These are phyloP conservation scores for Branchipolynoe longqiensis DNA, from an alignment of 2,888 invertebrate species.

Conservation along the genomic window DNA sequence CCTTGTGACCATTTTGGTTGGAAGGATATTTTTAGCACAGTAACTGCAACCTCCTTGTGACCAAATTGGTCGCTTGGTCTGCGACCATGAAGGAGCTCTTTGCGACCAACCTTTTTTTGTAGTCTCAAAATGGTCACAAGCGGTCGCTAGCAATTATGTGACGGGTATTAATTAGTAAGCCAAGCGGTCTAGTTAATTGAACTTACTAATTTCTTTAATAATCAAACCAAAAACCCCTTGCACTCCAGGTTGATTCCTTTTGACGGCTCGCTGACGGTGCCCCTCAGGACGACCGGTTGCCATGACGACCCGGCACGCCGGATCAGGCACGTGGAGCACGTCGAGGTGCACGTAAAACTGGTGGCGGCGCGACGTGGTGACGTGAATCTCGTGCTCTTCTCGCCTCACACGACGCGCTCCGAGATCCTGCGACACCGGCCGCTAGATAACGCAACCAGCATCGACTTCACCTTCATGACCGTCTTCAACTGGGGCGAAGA, in stretches of 20 bases:
- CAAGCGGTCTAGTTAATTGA: no score
- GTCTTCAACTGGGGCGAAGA: slow-evolving; percentile 79
- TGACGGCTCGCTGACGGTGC: neutral
- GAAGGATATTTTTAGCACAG: no score
- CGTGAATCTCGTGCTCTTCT: slow-evolving; percentile 73
- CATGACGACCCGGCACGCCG: slow-evolving; percentile 59
- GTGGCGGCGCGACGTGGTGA: slow-evolving; percentile 74
- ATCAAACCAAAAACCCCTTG: no score
- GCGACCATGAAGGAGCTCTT: no score
- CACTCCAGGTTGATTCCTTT: neutral
- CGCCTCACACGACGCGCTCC: slow-evolving; percentile 74
- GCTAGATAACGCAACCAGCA: slow-evolving; percentile 71
- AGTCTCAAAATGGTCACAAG: no score
- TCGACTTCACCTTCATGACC: slow-evolving; percentile 79
- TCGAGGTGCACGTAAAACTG: slow-evolving; percentile 73
- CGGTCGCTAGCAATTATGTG: no score
- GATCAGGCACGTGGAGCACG: slow-evolving; percentile 77
- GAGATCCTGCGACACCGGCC: slow-evolving; percentile 73
- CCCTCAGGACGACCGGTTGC: slow-evolving; percentile 62
- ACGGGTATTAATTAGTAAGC: no score
- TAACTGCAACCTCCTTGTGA: no score
- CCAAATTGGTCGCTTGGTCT: no score
- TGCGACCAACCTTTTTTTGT: no score
- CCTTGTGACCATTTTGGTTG: no score
- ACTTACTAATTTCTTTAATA: no score